These are phyloP conservation scores for Diplodus sargus DNA, from an alignment of 2,797 vertebrate species.

Conservation along the genomic window DNA sequence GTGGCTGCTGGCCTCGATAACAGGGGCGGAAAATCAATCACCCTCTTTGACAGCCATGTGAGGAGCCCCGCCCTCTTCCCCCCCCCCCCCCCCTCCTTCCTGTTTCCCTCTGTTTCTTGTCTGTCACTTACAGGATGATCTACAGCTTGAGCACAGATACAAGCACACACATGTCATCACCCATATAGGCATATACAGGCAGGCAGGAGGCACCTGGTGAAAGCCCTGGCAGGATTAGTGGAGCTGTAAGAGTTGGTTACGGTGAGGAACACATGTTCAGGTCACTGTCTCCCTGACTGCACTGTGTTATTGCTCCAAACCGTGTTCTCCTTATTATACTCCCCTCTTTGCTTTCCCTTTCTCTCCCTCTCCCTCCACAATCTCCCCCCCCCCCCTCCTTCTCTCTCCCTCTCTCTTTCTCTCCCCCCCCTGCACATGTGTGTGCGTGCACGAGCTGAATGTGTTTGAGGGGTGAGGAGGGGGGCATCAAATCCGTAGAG, in stretches of 20 bases:
- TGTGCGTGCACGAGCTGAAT: slow-evolving; percentile 56
- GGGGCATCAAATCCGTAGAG: slow-evolving; percentile 82
- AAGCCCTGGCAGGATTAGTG: slow-evolving; percentile 75
- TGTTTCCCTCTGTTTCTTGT: slow-evolving; percentile 38
- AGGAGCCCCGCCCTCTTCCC: slow-evolving; percentile 51
- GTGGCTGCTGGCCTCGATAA: slow-evolving; percentile 83
- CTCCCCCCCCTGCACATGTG: slow-evolving; percentile 43
- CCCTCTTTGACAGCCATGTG: slow-evolving; percentile 80
- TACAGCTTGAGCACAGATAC: slow-evolving; percentile 23
- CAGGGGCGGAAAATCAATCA: slow-evolving; percentile 84
- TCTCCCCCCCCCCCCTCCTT: slow-evolving; percentile 62
- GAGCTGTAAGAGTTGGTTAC: slow-evolving; percentile 70
- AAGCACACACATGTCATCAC: slow-evolving; percentile 8
- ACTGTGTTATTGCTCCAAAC: slow-evolving; percentile 69
- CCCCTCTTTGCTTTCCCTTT: slow-evolving; percentile 61
- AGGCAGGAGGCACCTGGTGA: slow-evolving; percentile 70
- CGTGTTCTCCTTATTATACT: slow-evolving; percentile 69
- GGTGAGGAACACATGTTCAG: slow-evolving; percentile 79
- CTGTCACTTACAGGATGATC: slow-evolving; percentile 52
- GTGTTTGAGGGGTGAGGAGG: slow-evolving; percentile 80
- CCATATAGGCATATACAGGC: neutral
- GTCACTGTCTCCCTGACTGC: slow-evolving; percentile 74
- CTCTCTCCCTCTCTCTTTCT: slow-evolving; percentile 51
- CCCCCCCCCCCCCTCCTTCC: slow-evolving; percentile 15
- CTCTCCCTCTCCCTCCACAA: slow-evolving; percentile 56